These are phyloP conservation scores for Sebastes matsubarae DNA, from an alignment of 2,797 vertebrate genomes.

Conservation along the genomic window DNA sequence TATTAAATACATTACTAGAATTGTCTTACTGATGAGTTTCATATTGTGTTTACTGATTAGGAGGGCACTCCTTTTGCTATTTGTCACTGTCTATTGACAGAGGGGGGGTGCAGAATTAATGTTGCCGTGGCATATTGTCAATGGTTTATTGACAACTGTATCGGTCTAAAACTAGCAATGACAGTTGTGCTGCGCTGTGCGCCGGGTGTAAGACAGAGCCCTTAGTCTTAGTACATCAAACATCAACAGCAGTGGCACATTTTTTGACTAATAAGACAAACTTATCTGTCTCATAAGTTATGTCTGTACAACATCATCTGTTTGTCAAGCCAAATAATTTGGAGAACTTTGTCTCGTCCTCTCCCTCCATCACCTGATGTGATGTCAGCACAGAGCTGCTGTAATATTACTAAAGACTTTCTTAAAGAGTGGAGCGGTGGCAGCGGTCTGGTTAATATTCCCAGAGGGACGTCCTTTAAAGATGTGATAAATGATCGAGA, in stretches of 20 bases:
- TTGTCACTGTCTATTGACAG: neutral
- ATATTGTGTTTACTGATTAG: too few species aligned
- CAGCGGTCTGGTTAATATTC: slow-evolving; percentile 60
- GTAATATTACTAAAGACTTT: slow-evolving; percentile 53
- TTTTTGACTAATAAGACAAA: neutral
- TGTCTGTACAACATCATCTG: neutral
- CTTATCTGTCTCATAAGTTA: neutral
- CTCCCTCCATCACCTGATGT: slow-evolving; percentile 17
- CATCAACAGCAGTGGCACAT: neutral
- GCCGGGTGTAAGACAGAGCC: too few species aligned
- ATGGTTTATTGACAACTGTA: neutral
- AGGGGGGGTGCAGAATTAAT: neutral
- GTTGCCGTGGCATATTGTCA: neutral
- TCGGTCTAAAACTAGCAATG: neutral
- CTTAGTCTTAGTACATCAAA: neutral
- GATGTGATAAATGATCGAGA: slow-evolving; percentile 57
- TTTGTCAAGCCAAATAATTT: neutral
- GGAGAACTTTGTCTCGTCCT: neutral
- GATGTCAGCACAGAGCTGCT: slow-evolving; percentile 26
- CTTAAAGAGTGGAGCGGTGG: slow-evolving; percentile 48
- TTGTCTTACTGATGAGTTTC: too few species aligned
- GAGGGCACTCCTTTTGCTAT: too few species aligned
- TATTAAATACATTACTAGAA: too few species aligned
- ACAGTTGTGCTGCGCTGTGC: neutral
- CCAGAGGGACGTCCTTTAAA: slow-evolving; percentile 60